These are phyloP conservation scores for Mesaphorura yosii DNA, from an alignment of 1,140 invertebrate species.

Conservation along the genomic window DNA sequence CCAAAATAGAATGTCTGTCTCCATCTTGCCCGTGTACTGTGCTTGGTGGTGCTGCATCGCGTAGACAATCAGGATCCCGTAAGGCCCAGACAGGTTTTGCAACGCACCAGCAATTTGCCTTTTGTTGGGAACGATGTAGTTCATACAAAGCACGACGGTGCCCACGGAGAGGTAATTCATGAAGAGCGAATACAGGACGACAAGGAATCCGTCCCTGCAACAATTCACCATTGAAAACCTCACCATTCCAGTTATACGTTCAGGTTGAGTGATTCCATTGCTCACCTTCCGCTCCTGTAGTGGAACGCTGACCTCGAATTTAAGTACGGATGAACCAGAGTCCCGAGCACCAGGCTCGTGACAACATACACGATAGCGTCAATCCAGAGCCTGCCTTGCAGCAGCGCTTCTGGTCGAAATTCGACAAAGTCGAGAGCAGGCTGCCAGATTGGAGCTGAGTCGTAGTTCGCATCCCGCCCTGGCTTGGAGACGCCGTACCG, in stretches of 20 bases:
- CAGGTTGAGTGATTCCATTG: too few relatives aligned
- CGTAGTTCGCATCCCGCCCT: too few relatives aligned
- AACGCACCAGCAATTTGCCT: background rate
- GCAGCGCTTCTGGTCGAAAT: too few relatives aligned
- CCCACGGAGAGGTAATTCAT: background rate
- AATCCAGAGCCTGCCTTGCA: too few relatives aligned
- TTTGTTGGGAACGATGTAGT: constrained; percentile 10
- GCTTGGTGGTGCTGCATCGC: constrained; percentile 13
- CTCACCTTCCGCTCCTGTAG: constrained; percentile 3
- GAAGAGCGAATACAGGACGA: background rate
- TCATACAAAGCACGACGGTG: constrained; percentile 9
- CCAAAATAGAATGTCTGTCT: constrained; percentile 10
- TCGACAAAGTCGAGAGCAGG: too few relatives aligned
- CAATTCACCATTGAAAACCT: background rate
- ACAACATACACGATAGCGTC: background rate
- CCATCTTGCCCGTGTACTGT: constrained; percentile 6
- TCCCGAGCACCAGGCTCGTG: background rate
- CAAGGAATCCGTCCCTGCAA: background rate
- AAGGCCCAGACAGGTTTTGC: constrained; percentile 2
- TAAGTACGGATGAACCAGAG: constrained; percentile 6
- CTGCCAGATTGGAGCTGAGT: too few relatives aligned
- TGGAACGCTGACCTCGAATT: constrained; percentile 16
- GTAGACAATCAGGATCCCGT: constrained; percentile 9
- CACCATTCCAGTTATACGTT: background rate
- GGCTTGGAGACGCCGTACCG: too few relatives aligned